These are phyloP conservation scores for Pogoniulus pusillus DNA, from an alignment of 2,797 vertebrate genomes.

Conservation along the genomic window DNA sequence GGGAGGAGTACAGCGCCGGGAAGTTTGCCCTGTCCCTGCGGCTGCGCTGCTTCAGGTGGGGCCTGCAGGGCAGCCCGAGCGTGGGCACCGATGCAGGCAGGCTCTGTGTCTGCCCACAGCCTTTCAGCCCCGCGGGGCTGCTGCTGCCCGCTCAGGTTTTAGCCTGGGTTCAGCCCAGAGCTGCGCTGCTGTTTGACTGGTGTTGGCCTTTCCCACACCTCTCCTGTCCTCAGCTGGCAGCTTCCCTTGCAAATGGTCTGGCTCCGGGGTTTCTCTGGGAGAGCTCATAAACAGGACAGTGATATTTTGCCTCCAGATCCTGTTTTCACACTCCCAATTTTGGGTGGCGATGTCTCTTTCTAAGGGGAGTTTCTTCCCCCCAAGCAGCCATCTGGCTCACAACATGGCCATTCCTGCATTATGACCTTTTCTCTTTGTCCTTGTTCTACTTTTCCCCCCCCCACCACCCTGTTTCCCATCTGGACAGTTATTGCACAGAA, in stretches of 20 bases:
- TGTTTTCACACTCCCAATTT: constrained; percentile 10
- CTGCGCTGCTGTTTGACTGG: background rate
- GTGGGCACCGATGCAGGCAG: accelerated
- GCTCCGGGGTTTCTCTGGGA: background rate
- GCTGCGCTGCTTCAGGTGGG: constrained; percentile 91
- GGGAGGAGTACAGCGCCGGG: constrained; percentile 84
- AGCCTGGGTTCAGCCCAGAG: background rate
- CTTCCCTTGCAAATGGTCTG: background rate
- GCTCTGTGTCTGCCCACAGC: accelerated
- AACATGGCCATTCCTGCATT: background rate
- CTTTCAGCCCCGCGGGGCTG: accelerated
- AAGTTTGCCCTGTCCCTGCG: constrained; percentile 84
- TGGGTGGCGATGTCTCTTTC: background rate
- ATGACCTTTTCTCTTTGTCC: background rate
- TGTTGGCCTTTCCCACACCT: accelerated
- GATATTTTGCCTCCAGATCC: constrained; percentile 4
- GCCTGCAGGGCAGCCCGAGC: accelerated
- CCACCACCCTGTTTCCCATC: constrained; percentile 23
- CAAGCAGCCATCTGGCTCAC: constrained; percentile 44
- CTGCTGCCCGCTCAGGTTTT: background rate
- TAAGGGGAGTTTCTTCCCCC: constrained; percentile 27
- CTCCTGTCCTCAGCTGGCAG: background rate
- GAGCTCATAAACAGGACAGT: background rate
- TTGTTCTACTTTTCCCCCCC: background rate
- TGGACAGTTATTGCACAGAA: constrained; percentile 46